Conservation (phyloP, 2,113 vertebrate species). For the Ceyx melanurus region DNA sequence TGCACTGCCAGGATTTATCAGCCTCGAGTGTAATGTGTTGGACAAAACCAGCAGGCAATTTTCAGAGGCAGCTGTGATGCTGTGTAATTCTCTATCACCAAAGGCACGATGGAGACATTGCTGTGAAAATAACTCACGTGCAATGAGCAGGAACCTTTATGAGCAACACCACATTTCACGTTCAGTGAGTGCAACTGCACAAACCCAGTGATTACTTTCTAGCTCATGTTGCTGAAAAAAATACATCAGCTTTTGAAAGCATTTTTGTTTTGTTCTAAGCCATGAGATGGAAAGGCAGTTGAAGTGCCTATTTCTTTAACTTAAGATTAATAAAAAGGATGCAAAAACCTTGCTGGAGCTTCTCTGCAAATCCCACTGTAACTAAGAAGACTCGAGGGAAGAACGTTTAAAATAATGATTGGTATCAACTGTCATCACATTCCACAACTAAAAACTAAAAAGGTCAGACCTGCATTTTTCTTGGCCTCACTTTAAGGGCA, state of each 20-base stretch:
- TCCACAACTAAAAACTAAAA: slow-evolving; percentile 68
- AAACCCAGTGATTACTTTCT: not conserved
- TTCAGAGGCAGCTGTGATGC: not conserved
- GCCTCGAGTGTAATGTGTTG: accelerated
- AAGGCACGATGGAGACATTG: not conserved
- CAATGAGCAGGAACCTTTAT: not conserved
- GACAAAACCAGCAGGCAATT: not conserved
- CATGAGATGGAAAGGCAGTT: not conserved
- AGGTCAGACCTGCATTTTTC: slow-evolving; percentile 68
- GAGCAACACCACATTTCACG: not conserved
- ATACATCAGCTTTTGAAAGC: not conserved
- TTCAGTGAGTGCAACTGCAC: not conserved
- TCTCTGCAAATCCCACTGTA: slow-evolving; percentile 50
- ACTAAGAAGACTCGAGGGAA: slow-evolving; percentile 65
- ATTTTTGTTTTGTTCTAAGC: not conserved
- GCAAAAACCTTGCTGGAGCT: slow-evolving; percentile 1
- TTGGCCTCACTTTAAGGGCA: slow-evolving; percentile 71
- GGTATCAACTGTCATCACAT: slow-evolving; percentile 72
- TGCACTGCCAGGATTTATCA: not conserved
- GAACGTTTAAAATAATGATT: slow-evolving; percentile 69
- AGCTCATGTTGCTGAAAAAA: slow-evolving; percentile 38
- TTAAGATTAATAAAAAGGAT: slow-evolving; percentile 17
- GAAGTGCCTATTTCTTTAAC: slow-evolving; percentile 16
- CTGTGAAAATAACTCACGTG: not conserved
- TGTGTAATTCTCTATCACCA: not conserved